Evolutionary conservation across 2,113 vertebrate genomes (phyloP).

Genomic region (Platichthys stellatus): DNA sequence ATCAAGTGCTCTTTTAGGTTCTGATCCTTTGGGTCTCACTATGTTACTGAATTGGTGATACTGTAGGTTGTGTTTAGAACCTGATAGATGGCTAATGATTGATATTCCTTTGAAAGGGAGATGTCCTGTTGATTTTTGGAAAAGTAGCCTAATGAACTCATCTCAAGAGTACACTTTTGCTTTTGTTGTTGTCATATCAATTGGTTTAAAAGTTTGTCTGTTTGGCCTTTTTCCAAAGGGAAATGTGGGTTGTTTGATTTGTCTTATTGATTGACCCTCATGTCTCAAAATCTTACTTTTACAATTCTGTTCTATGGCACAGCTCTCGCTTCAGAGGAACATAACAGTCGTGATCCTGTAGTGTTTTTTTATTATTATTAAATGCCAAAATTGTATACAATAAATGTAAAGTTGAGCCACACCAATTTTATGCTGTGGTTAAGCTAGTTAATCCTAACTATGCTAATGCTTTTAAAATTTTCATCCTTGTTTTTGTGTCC

Average conservation of each 20-base stretch:
- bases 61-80: constrained; percentile 84
- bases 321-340: constrained; percentile 71
- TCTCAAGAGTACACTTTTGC: constrained; percentile 74
- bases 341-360: constrained; percentile 48
- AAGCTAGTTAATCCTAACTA: constrained; percentile 27
- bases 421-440: constrained; percentile 18
- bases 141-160: constrained; percentile 75
- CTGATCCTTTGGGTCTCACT: constrained; percentile 90
- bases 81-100: constrained; percentile 85
- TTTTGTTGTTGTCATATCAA: constrained; percentile 82
- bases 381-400: constrained; percentile 35
- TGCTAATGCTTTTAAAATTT: constrained; percentile 5
- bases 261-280: constrained; percentile 76
- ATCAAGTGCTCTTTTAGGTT: constrained; percentile 90
- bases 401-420: constrained; percentile 28
- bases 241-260: constrained; percentile 78
- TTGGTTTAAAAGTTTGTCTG: constrained; percentile 81
- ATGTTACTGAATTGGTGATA: constrained; percentile 81
- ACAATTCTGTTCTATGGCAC: constrained; percentile 66
- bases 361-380: constrained; percentile 29
- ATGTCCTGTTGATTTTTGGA: constrained; percentile 82
- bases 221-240: constrained; percentile 80
- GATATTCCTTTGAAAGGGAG: constrained; percentile 83
- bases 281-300: constrained; percentile 70
- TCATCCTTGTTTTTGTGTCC: constrained; percentile 30